These are phyloP conservation scores for Proctacanthus coquilletti DNA, from an alignment of 1,140 invertebrate genomes.

Conservation along the genomic window DNA sequence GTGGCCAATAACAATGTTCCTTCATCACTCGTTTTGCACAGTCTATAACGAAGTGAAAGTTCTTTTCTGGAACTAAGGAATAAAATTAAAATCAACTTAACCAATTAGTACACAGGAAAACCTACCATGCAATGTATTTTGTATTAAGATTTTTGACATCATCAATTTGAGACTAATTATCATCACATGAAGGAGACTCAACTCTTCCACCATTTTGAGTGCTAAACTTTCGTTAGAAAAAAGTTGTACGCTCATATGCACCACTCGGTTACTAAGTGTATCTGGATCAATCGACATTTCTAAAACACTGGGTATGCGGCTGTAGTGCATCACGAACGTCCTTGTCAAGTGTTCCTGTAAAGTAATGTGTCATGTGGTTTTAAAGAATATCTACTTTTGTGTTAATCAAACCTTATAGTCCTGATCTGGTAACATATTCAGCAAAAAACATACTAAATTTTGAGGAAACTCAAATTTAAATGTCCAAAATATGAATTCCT, in stretches of 20 bases:
- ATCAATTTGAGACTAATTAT: slow-evolving; percentile 84
- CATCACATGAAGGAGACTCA: slow-evolving; percentile 85
- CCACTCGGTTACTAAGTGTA: slow-evolving; percentile 83
- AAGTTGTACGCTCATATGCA: slow-evolving; percentile 90
- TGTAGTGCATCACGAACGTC: slow-evolving; percentile 92
- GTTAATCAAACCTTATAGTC: slow-evolving; percentile 84
- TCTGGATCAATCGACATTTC: slow-evolving; percentile 74
- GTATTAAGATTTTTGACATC: slow-evolving; percentile 81
- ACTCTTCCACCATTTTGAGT: slow-evolving; percentile 73
- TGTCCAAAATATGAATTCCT: slow-evolving; percentile 96
- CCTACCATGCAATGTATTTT: slow-evolving; percentile 70
- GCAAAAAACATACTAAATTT: slow-evolving; percentile 86
- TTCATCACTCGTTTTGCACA: slow-evolving; percentile 85
- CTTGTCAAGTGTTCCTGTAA: slow-evolving; percentile 74
- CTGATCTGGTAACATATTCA: slow-evolving; percentile 90
- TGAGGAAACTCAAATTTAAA: slow-evolving; percentile 95
- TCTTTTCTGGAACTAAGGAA: slow-evolving; percentile 52
- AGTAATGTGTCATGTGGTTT: too few relatives aligned
- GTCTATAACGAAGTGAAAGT: slow-evolving; percentile 84
- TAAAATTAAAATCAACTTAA: not conserved
- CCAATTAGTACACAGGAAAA: slow-evolving; percentile 6
- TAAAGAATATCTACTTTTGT: not conserved
- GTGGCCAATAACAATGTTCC: slow-evolving; percentile 95
- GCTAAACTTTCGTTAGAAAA: slow-evolving; percentile 90
- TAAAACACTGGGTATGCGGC: slow-evolving; percentile 79